Conservation (phyloP, 2,888 invertebrate species). For the Drosophila merina region DNA sequence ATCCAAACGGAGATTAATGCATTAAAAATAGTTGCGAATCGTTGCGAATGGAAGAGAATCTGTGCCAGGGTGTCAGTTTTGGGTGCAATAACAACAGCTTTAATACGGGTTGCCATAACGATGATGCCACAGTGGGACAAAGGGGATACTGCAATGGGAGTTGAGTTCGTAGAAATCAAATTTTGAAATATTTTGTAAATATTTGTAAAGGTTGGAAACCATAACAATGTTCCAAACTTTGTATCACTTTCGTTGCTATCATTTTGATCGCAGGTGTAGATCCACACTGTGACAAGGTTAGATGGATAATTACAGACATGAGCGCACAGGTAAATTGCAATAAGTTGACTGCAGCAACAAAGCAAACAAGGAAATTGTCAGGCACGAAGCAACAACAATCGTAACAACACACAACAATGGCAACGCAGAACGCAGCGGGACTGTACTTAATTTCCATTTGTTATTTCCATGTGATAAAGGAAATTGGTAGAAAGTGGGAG, state of each 20-base stretch:
- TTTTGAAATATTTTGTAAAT: neutral
- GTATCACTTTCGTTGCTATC: neutral
- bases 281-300: conserved; percentile 64
- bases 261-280: conserved; percentile 12
- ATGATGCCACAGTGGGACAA: neutral
- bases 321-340: conserved; percentile 67
- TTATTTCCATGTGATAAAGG: conserved; percentile 27
- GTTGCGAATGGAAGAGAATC: neutral
- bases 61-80: conserved; percentile 48
- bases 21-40: conserved; percentile 26
- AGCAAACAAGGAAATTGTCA: conserved; percentile 67
- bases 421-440: conserved; percentile 36
- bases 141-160: no score
- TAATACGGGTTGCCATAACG: conserved; percentile 40
- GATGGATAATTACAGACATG: conserved; percentile 68
- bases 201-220: accelerated
- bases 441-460: conserved; percentile 62
- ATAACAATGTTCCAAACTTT: neutral
- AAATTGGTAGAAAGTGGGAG: conserved; percentile 4
- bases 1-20: conserved; percentile 20
- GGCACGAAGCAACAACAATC: conserved; percentile 37
- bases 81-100: conserved; percentile 37
- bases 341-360: conserved; percentile 42
- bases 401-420: conserved; percentile 4
- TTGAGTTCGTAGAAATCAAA: neutral